Conservation (phyloP, 2,113 vertebrate species). For the Petaurus breviceps region DNA sequence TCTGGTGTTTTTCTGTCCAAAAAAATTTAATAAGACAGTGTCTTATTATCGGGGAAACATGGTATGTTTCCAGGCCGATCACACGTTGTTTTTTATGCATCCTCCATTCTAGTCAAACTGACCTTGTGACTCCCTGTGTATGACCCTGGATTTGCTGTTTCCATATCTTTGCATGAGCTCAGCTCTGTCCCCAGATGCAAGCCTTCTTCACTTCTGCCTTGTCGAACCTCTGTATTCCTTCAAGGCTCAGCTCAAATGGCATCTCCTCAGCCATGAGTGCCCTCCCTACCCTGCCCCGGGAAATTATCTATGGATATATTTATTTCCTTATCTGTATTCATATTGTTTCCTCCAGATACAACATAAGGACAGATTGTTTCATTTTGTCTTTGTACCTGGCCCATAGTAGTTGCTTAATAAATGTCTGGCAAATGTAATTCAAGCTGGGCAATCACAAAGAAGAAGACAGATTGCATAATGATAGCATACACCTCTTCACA, state of each 20-base stretch:
- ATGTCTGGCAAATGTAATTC: background rate
- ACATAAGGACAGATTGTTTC: background rate
- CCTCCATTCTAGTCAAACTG: background rate
- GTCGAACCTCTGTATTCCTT: background rate
- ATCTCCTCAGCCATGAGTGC: background rate
- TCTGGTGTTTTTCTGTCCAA: no score
- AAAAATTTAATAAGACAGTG: no score
- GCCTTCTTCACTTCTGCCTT: background rate
- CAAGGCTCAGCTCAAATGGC: background rate
- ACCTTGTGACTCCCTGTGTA: background rate
- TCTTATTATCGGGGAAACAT: no score
- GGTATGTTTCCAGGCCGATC: background rate
- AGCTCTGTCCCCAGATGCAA: background rate
- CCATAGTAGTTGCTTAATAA: background rate
- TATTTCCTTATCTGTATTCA: background rate
- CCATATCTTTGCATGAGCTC: background rate
- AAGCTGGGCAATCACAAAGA: background rate
- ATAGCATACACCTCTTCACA: background rate
- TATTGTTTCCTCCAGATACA: background rate
- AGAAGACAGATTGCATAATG: background rate
- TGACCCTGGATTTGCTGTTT: background rate
- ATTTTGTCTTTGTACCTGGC: background rate
- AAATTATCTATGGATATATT: background rate
- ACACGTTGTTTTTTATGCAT: background rate
- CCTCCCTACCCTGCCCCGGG: background rate